Conservation (phyloP, 2,888 invertebrate species). For the Parnassius orleans region DNA sequence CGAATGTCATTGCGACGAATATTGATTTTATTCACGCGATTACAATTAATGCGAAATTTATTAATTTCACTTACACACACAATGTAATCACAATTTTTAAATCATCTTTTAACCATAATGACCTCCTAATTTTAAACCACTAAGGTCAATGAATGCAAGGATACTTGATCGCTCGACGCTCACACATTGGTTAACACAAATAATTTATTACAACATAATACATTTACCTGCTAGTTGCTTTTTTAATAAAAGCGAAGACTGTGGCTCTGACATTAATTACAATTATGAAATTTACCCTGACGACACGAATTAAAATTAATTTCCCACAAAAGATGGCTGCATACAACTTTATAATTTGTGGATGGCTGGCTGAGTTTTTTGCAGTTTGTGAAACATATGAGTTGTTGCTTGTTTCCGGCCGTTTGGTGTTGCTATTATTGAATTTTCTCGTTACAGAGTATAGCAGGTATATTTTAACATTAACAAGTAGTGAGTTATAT, state of each 20-base stretch:
- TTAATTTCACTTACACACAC: constrained; percentile 30
- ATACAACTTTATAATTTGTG: no score
- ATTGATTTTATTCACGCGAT: constrained; percentile 65
- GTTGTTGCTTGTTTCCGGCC: constrained; percentile 72
- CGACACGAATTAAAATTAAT: constrained; percentile 86
- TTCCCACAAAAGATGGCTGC: constrained; percentile 88
- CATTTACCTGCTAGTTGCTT: constrained; percentile 96
- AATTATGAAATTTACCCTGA: constrained; percentile 88
- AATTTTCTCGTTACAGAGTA: not conserved
- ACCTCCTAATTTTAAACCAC: constrained; percentile 70
- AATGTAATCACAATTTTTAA: constrained; percentile 16
- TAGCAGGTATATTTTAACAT: no score
- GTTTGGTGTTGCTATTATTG: constrained; percentile 49
- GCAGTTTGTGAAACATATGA: constrained; percentile 80
- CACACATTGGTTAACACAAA: constrained; percentile 47
- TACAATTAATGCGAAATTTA: constrained; percentile 30
- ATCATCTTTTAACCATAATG: constrained; percentile 38
- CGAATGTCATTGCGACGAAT: constrained; percentile 56
- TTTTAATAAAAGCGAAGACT: constrained; percentile 96
- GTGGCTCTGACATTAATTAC: constrained; percentile 97
- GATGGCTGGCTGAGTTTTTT: constrained; percentile 85
- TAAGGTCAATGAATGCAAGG: constrained; percentile 77
- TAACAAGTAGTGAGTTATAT: no score
- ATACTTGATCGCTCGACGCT: constrained; percentile 61
- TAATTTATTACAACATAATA: constrained; percentile 36